Evolutionary conservation across 2,113 vertebrate genomes (phyloP), one percentile per base, ranked within the genome.

Genomic region (Anthoscopus minutus): DNA sequence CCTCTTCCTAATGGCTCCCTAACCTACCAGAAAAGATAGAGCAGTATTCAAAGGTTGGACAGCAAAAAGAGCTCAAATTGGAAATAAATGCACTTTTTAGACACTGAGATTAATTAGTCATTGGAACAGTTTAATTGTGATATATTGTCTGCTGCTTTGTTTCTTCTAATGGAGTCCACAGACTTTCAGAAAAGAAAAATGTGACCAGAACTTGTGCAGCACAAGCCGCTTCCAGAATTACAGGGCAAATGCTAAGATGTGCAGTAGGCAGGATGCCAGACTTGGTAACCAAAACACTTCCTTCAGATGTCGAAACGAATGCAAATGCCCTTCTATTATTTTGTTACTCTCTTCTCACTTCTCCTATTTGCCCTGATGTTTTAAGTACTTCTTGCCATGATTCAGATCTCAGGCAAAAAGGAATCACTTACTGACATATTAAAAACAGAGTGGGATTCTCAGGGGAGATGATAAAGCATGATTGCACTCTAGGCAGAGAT

Each of bases 71-170:
- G 20, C 45, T 92, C 88, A 45, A 50, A 64, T 33, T 56, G 35
- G 44, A 93, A 95, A 58, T 57, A 95, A 92, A 88, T 73, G 42
- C 30, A 45, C 18, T 44, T 89, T 92, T 70, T 31, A 69, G 86
- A 83, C 62, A 70, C 22, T 38, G 72, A 73, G 73, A 81, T 86
- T 73, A 66, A 74, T 89, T 91, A 92, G 56, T 81, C 67, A 38
- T 77, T 93, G 54, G 15, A 93, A 76, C 58, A 80, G 57, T 85
- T 89, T 92, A 91, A 85, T 81, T 95, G 70, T 94, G 78, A 89
- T 89, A 64, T 38, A 67, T 73, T 77, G 38, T 64, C 56, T 74
- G 22, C 74, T 15, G 4, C 42, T 88, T 83, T 92, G 38, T 54
- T 89, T 89, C 82, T 92, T 91, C 71, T 82, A 80, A 83, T 66